A percentile compares a stretch with the other conserved stretches of the same genome.
Evolutionary conservation across 2,113 vertebrate genomes (phyloP).

Genomic region (Empidonax traillii): DNA sequence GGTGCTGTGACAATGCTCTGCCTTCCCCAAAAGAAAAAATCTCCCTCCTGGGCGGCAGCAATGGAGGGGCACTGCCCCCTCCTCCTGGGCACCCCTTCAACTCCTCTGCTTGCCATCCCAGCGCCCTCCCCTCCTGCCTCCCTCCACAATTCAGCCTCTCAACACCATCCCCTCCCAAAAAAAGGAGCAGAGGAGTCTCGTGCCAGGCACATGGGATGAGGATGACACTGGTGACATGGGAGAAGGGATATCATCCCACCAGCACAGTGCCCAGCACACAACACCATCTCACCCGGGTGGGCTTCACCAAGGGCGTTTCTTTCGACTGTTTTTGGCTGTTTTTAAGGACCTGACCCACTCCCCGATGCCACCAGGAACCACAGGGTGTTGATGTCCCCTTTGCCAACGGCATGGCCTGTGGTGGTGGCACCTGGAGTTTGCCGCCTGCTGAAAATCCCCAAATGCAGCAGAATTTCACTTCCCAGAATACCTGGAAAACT

Average conservation of each 20-base stretch:
- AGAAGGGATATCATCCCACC: neutral
- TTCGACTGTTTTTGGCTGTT: neutral
- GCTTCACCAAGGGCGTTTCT: neutral
- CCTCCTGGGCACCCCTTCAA: neutral
- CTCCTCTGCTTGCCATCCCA: neutral
- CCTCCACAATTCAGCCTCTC: neutral
- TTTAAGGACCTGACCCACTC: neutral
- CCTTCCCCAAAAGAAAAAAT: neutral
- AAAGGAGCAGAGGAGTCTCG: neutral
- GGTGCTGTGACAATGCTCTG: neutral
- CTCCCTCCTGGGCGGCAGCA: neutral
- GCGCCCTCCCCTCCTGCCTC: rapidly evolving
- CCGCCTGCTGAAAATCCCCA: rapidly evolving
- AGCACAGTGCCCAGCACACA: rapidly evolving
- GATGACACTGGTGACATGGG: neutral
- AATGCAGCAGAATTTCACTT: neutral
- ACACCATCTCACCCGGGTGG: neutral
- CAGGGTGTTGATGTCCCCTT: neutral
- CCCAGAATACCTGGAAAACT: neutral
- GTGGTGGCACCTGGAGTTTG: neutral
- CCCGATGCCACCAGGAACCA: neutral
- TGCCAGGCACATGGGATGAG: rapidly evolving
- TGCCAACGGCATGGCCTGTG: neutral
- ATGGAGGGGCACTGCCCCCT: neutral
- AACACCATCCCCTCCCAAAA: neutral